Percentiles rank a stretch among this genome's conserved stretches.
Evolutionary conservation across 2,113 vertebrate species (phyloP).

Genomic region (Phylloscopus trochilus): DNA sequence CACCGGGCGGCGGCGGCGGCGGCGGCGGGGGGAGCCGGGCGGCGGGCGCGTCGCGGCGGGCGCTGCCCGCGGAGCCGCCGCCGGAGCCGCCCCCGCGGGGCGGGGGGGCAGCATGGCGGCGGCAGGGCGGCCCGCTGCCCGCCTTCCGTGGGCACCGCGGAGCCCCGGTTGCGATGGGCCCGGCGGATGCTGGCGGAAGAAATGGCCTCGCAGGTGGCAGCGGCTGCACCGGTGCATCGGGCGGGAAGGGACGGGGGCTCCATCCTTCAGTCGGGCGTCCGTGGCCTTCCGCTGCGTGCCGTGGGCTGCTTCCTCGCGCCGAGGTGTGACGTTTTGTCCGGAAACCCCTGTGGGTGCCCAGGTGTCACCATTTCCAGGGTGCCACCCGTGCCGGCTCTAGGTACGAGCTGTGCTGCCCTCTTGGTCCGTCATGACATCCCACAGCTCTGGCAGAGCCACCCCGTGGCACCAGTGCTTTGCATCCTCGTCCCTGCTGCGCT

Average conservation of each 20-base stretch:
- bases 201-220: slow-evolving; percentile 27
- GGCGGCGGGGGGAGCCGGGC: no score
- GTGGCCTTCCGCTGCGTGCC: background rate
- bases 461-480: background rate
- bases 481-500: background rate
- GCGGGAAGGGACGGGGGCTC: background rate
- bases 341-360: background rate
- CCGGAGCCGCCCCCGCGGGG: background rate
- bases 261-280: background rate
- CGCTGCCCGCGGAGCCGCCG: background rate
- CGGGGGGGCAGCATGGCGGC: no score
- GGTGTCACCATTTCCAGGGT: background rate
- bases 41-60: background rate
- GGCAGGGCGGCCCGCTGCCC: background rate
- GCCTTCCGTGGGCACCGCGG: background rate
- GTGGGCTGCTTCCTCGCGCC: background rate
- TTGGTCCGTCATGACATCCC: background rate
- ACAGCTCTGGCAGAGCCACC: background rate
- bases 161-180: background rate
- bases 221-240: background rate
- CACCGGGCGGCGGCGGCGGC: background rate
- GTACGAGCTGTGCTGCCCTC: background rate
- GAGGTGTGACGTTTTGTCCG: background rate
- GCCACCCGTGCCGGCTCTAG: background rate
- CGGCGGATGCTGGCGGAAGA: background rate